Evolutionary conservation across 92 coral and sea anemone genomes (phyloP).

Genomic region (Paramuricea clavata): DNA sequence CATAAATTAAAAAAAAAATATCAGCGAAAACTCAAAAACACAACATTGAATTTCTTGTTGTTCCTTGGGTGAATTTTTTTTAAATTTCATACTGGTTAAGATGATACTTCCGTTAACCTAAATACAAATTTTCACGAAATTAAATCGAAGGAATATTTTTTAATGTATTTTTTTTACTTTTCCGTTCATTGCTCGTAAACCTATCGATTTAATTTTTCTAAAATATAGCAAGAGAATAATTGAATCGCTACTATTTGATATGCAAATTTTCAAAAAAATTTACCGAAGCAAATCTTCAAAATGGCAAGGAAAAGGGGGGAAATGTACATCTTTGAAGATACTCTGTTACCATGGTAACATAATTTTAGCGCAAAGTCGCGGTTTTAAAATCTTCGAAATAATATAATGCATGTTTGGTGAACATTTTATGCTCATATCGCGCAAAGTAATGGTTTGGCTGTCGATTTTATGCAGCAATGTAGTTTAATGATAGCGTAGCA

Average conservation of each 20-base stretch:
- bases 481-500: no score
- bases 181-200: neutral
- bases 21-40: neutral
- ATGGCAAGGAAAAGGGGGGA: neutral
- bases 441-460: neutral
- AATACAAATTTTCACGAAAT: neutral
- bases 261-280: neutral
- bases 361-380: neutral
- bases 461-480: neutral
- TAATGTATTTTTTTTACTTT: neutral
- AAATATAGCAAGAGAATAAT: neutral
- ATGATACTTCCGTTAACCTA: neutral
- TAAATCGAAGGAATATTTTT: neutral
- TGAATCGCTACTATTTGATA: neutral
- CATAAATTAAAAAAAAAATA: neutral
- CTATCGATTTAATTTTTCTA: conserved; percentile 22
- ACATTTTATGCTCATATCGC: neutral
- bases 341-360: neutral
- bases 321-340: neutral
- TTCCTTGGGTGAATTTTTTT: neutral
- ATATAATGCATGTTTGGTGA: neutral
- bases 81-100: neutral
- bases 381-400: neutral
- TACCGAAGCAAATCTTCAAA: neutral
- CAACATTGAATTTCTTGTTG: neutral